A percentile compares a stretch with the other conserved stretches of the same genome.
These are phyloP conservation scores for Tenualosa thibaudeaui DNA, from an alignment of 2,797 vertebrate genomes.

Conservation along the genomic window DNA sequence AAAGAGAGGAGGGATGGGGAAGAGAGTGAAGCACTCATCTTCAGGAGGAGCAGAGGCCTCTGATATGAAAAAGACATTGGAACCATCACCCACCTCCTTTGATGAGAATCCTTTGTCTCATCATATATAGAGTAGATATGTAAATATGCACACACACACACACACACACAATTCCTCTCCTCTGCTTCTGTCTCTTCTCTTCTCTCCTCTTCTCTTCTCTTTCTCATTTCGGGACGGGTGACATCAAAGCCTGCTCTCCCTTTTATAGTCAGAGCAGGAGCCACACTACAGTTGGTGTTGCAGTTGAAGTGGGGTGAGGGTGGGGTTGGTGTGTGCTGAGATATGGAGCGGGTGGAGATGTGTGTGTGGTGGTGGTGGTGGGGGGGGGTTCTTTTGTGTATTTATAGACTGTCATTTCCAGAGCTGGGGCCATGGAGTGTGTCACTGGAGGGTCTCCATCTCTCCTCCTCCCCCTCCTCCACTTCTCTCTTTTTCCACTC, in stretches of 20 bases:
- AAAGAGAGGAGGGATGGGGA: neutral
- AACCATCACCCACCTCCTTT: conserved; percentile 1
- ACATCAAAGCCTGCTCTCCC: conserved; percentile 4
- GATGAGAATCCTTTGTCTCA: conserved; percentile 9
- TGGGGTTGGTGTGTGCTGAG: conserved; percentile 25
- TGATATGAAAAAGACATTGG: neutral
- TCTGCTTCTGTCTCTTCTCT: neutral
- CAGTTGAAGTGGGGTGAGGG: neutral
- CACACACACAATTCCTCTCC: neutral
- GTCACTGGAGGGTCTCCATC: neutral
- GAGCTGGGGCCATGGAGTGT: neutral
- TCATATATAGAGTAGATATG: neutral
- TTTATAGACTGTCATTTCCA: conserved; percentile 10
- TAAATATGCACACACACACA: neutral
- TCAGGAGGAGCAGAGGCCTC: neutral
- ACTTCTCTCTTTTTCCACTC: neutral
- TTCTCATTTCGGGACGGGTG: neutral
- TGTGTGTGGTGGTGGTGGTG: neutral
- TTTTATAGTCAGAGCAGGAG: neutral
- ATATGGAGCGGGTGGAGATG: neutral
- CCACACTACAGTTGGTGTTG: neutral
- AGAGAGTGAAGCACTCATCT: neutral
- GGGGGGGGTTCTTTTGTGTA: conserved; percentile 36
- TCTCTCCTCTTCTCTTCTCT: neutral
- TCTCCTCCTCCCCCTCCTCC: neutral